Evolutionary conservation across 2,797 vertebrate species (phyloP).

Genomic region (Anguilla anguilla): DNA sequence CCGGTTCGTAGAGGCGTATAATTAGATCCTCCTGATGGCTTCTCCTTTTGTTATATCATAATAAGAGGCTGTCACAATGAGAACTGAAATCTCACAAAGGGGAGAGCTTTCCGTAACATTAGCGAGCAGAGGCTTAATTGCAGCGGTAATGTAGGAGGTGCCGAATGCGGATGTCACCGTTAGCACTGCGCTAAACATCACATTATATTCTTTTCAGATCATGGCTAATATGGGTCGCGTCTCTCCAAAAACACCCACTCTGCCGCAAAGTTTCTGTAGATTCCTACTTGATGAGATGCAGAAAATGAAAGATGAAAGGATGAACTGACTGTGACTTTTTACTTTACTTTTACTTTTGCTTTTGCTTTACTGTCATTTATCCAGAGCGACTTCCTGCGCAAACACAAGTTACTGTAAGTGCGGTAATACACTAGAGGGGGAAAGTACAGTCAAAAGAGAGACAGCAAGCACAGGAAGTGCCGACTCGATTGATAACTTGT

Average conservation of each 20-base stretch:
- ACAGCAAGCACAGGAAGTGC: no score
- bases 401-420: no score
- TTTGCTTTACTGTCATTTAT: neutral
- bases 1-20: neutral
- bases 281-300: neutral
- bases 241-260: neutral
- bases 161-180: neutral
- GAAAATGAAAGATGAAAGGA: neutral
- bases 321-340: neutral
- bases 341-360: neutral
- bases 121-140: neutral
- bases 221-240: neutral
- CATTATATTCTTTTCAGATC: neutral
- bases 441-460: no score
- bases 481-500: no score
- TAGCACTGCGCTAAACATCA: neutral
- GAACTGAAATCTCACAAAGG: neutral
- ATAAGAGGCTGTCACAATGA: neutral
- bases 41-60: neutral
- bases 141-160: neutral
- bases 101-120: neutral
- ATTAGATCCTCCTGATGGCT: constrained; percentile 1
- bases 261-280: neutral
- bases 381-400: no score
- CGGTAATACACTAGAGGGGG: no score